phyloP scores from a whole-genome alignment of 2,888 invertebrate species.

The Monopis laevigella region DNA sequence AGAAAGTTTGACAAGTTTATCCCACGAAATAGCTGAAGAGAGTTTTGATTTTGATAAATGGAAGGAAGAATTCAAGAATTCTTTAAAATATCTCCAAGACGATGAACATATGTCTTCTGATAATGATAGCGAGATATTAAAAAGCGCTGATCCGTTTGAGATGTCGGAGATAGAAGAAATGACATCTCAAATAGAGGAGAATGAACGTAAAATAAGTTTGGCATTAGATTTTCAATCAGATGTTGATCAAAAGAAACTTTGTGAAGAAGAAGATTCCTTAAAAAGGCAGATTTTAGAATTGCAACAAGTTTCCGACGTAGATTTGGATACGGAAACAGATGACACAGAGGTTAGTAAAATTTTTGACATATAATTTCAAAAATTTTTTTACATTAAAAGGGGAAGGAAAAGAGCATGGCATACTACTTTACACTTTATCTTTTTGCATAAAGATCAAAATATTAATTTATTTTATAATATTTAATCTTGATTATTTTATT shows the following conservation, averaged over 20 bases:
- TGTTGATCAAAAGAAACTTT: constrained; percentile 77
- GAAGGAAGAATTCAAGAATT: constrained; percentile 50
- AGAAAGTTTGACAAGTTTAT: constrained; percentile 50
- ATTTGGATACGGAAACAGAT: constrained; percentile 84
- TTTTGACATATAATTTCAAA: background rate
- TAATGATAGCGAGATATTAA: constrained; percentile 50
- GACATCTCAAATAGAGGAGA: constrained; percentile 63
- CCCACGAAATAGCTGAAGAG: constrained; percentile 52
- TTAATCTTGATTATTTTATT: too few species aligned
- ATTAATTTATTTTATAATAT: background rate
- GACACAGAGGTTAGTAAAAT: constrained; percentile 70
- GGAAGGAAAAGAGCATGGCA: background rate
- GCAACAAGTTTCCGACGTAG: constrained; percentile 76
- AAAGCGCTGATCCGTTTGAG: constrained; percentile 52
- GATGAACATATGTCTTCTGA: constrained; percentile 49
- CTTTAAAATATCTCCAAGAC: constrained; percentile 51
- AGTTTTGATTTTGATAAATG: constrained; percentile 56
- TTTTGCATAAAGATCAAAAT: background rate
- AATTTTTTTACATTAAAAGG: background rate
- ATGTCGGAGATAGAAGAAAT: constrained; percentile 61
- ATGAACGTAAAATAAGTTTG: constrained; percentile 66
- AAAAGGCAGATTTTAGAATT: constrained; percentile 81
- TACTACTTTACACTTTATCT: background rate
- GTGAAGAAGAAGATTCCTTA: constrained; percentile 79
- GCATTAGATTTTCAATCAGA: constrained; percentile 73